These are phyloP conservation scores for Halocynthia aurantium DNA, from an alignment of 23 tunicate species.

Conservation along the genomic window DNA sequence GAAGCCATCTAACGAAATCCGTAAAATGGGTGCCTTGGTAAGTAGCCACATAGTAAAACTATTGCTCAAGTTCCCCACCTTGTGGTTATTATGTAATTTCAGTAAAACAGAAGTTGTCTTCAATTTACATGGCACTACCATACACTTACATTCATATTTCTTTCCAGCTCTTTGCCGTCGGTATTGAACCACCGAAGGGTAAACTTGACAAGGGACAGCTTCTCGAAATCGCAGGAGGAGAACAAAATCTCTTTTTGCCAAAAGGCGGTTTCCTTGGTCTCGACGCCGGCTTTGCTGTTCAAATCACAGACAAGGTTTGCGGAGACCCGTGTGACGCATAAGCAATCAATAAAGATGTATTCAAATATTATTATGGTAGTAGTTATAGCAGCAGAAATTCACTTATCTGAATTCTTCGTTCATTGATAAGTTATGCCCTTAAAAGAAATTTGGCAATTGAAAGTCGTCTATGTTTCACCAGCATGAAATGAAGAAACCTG, in stretches of 20 bases:
- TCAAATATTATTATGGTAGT: too few species aligned
- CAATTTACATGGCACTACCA: not conserved
- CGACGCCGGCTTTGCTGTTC: slow-evolving; percentile 18
- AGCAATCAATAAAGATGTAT: too few species aligned
- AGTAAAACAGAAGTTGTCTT: not conserved
- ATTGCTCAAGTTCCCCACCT: too few species aligned
- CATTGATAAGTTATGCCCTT: too few species aligned
- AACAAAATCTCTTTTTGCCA: not conserved
- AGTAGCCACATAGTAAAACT: not conserved
- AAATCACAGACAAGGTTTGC: slow-evolving; percentile 25
- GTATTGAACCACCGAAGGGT: slow-evolving; percentile 19
- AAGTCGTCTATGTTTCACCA: too few species aligned
- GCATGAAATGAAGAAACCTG: too few species aligned
- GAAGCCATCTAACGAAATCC: not conserved
- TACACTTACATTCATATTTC: not conserved
- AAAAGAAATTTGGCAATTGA: too few species aligned
- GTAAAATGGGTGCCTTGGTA: slow-evolving; percentile 14
- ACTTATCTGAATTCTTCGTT: too few species aligned
- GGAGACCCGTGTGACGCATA: slow-evolving; percentile 22
- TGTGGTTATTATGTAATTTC: too few species aligned
- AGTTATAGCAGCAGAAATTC: too few species aligned
- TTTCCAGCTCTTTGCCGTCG: slow-evolving; percentile 20
- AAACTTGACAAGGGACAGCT: slow-evolving; percentile 10
- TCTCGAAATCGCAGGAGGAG: slow-evolving; percentile 9
- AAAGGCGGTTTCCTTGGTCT: not conserved